Evolutionary conservation across 1,140 invertebrate species (phyloP).

Genomic region (Chymomyza costata): DNA sequence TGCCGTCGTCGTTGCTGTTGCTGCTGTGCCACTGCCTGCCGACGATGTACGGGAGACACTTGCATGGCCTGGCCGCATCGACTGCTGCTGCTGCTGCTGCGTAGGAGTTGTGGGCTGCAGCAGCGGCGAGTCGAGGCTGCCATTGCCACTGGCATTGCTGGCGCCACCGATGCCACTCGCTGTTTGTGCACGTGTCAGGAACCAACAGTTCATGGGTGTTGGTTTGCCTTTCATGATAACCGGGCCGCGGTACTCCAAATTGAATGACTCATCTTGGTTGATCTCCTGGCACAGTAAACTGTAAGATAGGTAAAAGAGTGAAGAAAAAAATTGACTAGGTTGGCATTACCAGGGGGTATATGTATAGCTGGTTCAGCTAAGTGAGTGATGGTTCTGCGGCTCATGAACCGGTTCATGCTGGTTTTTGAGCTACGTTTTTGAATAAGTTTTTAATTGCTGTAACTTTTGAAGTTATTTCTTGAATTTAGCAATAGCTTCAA

Average conservation of each 20-base stretch:
- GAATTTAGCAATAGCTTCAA: too few relatives aligned
- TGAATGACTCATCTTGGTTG: constrained; percentile 90
- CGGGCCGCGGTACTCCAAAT: constrained; percentile 90
- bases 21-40: constrained; percentile 4
- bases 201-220: constrained; percentile 96
- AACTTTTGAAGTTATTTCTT: too few relatives aligned
- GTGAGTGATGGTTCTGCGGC: too few relatives aligned
- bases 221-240: constrained; percentile 98
- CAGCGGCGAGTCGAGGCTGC: constrained; percentile 60
- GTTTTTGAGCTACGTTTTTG: too few relatives aligned
- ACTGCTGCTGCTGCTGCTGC: constrained; percentile 25
- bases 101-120: constrained; percentile 57
- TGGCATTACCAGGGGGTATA: too few relatives aligned
- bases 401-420: too few relatives aligned
- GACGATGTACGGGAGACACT: constrained; percentile 60
- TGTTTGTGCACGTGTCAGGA: constrained; percentile 80
- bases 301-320: constrained; percentile 71
- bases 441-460: too few relatives aligned
- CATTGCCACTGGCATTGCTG: constrained; percentile 40
- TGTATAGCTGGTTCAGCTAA: too few relatives aligned
- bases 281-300: constrained; percentile 89
- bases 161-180: constrained; percentile 13
- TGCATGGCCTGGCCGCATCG: constrained; percentile 36
- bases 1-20: constrained; percentile 1
- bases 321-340: too few relatives aligned